Percentiles rank a stretch among this genome's conserved stretches.
These are phyloP conservation scores for Scelioninae gen. 1 DNA, from an alignment of 2,888 invertebrate genomes.

Conservation along the genomic window DNA sequence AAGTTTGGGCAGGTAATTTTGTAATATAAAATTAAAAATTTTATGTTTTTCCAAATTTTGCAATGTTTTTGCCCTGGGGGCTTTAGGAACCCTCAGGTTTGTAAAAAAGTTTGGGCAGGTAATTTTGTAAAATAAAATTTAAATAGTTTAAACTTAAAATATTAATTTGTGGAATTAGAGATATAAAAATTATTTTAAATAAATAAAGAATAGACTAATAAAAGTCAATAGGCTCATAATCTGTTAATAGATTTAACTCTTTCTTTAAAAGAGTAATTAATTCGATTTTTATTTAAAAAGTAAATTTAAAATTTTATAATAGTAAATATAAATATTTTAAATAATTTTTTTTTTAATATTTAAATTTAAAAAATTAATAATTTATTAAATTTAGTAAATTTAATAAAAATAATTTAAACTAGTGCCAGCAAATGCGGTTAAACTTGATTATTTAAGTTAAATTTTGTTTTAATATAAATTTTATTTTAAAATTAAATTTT, in stretches of 20 bases:
- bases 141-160: too few species aligned
- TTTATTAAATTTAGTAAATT: constrained; percentile 82
- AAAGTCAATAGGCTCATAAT: constrained; percentile 60
- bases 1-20: too few species aligned
- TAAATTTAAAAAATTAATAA: constrained; percentile 55
- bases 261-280: constrained; percentile 27
- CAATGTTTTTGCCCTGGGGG: too few species aligned
- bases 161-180: too few species aligned
- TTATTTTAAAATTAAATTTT: constrained; percentile 76
- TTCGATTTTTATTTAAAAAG: constrained; percentile 5
- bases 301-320: neutral
- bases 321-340: constrained; percentile 42
- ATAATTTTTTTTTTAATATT: constrained; percentile 78
- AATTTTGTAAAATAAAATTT: too few species aligned
- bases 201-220: constrained; percentile 76
- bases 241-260: constrained; percentile 44
- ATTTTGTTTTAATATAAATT: constrained; percentile 89
- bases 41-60: too few species aligned
- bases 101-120: too few species aligned
- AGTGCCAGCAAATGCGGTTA: constrained; percentile 85
- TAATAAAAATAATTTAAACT: constrained; percentile 85
- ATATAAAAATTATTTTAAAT: constrained; percentile 48
- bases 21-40: too few species aligned
- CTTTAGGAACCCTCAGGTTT: too few species aligned
- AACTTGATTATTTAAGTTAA: constrained; percentile 81